Conservation (phyloP, 2,888 invertebrate genomes). For the Chesias legatella region DNA sequence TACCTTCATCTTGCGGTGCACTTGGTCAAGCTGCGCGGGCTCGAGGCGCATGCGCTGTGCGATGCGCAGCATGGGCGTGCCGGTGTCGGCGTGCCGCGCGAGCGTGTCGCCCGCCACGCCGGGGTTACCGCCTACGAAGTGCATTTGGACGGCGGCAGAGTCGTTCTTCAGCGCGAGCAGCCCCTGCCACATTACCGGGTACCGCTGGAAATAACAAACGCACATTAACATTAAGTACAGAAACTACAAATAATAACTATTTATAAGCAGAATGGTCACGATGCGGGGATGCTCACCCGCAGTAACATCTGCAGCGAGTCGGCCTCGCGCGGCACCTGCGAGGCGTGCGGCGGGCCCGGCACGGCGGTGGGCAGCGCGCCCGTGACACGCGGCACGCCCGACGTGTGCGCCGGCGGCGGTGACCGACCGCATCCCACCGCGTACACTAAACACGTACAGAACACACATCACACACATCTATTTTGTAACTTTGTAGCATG, state of each 20-base stretch:
- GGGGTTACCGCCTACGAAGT: constrained; percentile 97
- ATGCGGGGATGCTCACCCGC: constrained; percentile 73
- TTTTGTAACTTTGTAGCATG: too few species aligned
- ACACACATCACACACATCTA: not conserved
- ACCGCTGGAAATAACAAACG: constrained; percentile 82
- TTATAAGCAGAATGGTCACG: not conserved
- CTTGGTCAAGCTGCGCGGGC: constrained; percentile 96
- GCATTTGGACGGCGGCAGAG: constrained; percentile 98
- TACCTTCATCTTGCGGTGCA: constrained; percentile 97
- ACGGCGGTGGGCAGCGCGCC: constrained; percentile 52
- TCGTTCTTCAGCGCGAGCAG: constrained; percentile 97
- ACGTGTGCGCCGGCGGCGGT: constrained; percentile 43
- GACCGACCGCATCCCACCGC: constrained; percentile 30
- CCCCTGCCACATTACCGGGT: constrained; percentile 99
- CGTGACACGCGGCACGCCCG: constrained; percentile 36
- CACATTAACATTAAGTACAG: too few species aligned
- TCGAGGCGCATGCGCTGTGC: constrained; percentile 99
- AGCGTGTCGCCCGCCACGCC: constrained; percentile 93
- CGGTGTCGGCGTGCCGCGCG: constrained; percentile 91
- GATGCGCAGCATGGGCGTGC: constrained; percentile 92
- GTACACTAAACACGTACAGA: constrained; percentile 31
- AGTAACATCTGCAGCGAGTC: constrained; percentile 90
- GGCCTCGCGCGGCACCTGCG: constrained; percentile 90
- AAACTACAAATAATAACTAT: too few species aligned
- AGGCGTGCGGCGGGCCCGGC: constrained; percentile 84